phyloP scores from a whole-genome alignment of 2,113 vertebrate species.

The Nycticebus coucang region DNA sequence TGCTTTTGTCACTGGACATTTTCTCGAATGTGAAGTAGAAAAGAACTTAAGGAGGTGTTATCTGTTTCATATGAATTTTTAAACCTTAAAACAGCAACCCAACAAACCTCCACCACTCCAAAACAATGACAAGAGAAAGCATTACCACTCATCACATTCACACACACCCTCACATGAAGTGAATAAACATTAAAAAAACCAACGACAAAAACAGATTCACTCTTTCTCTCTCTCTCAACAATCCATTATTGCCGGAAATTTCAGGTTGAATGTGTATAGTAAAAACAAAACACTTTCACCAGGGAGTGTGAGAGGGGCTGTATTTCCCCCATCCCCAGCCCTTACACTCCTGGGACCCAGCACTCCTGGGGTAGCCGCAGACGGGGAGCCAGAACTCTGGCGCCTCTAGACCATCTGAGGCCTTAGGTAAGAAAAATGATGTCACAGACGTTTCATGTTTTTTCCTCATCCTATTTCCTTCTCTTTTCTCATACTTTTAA shows the following conservation, averaged over 20 bases:
- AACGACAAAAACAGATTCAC: conserved; percentile 18
- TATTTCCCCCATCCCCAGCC: fast-evolving
- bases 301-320: neutral
- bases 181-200: conserved; percentile 6
- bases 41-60: conserved; percentile 47
- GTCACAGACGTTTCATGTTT: conserved; percentile 28
- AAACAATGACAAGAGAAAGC: conserved; percentile 28
- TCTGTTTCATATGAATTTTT: conserved; percentile 51
- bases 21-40: conserved; percentile 30
- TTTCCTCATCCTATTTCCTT: neutral
- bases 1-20: conserved; percentile 45
- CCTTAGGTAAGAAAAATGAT: conserved; percentile 66
- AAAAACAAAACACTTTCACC: neutral
- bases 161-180: neutral
- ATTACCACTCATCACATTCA: neutral
- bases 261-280: neutral
- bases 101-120: neutral
- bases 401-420: conserved; percentile 67
- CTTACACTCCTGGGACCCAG: neutral
- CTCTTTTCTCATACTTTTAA: neutral
- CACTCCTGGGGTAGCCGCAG: neutral
- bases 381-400: conserved; percentile 42
- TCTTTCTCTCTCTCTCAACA: neutral
- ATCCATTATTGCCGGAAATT: neutral
- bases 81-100: conserved; percentile 37